phyloP scores from a whole-genome alignment of 2,888 invertebrate species.

The Drosophila recens region DNA sequence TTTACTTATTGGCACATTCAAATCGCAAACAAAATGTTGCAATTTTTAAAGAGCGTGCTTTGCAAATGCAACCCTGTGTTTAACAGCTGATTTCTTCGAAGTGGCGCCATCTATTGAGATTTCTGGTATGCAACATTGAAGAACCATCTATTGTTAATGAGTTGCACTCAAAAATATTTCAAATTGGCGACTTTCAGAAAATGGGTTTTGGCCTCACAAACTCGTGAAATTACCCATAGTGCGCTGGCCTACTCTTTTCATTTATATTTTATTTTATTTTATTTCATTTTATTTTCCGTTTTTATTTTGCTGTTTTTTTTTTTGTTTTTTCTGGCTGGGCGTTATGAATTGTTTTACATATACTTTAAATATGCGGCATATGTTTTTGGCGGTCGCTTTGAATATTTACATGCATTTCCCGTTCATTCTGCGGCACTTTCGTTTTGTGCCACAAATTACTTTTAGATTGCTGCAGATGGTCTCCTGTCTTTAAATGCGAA shows the following conservation, averaged over 20 bases:
- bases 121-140: no score
- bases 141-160: no score
- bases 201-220: no score
- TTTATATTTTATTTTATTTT: constrained; percentile 31
- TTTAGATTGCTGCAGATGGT: constrained; percentile 53
- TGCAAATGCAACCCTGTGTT: no score
- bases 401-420: constrained; percentile 55
- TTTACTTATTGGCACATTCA: no score
- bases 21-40: no score
- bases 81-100: no score
- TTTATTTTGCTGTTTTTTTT: constrained; percentile 20
- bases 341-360: constrained; percentile 69
- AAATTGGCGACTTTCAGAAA: no score
- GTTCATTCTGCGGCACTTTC: constrained; percentile 45
- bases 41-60: no score
- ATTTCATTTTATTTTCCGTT: constrained; percentile 25
- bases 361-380: constrained; percentile 63
- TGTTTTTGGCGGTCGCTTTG: constrained; percentile 61
- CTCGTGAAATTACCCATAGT: no score
- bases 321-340: constrained; percentile 29
- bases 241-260: constrained; percentile 51
- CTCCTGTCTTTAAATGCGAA: constrained; percentile 16
- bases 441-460: constrained; percentile 56
- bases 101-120: no score
- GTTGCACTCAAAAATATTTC: no score